These are phyloP conservation scores for Stegastes partitus DNA, from an alignment of 2,113 vertebrate species.

Conservation along the genomic window DNA sequence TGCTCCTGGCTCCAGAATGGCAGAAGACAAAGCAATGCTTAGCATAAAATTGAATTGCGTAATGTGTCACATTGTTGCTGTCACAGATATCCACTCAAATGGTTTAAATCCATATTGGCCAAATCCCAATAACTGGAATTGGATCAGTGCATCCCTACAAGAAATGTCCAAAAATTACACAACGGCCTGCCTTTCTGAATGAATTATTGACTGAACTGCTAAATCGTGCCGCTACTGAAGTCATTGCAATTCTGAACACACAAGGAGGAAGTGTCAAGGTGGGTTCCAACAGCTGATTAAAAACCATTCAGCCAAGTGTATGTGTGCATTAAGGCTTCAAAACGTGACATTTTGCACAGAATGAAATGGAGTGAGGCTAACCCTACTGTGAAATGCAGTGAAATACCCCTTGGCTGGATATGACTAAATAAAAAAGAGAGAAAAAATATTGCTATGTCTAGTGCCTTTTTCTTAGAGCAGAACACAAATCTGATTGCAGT, in stretches of 20 bases:
- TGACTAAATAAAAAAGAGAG: slow-evolving; percentile 26
- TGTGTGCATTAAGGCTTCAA: slow-evolving; percentile 24
- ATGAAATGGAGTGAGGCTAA: slow-evolving; percentile 59
- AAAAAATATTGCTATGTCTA: slow-evolving; percentile 1
- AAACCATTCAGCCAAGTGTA: slow-evolving; percentile 25
- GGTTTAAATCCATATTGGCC: slow-evolving; percentile 26
- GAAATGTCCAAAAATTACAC: slow-evolving; percentile 33
- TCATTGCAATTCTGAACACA: slow-evolving; percentile 48
- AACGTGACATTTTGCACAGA: slow-evolving; percentile 62
- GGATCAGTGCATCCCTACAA: slow-evolving; percentile 17
- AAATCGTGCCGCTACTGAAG: slow-evolving; percentile 20
- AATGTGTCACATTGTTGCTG: slow-evolving; percentile 22
- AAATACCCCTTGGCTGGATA: slow-evolving; percentile 24
- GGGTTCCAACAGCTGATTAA: slow-evolving; percentile 49
- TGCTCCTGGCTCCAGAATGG: slow-evolving; percentile 21
- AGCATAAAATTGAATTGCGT: slow-evolving; percentile 25
- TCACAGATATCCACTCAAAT: slow-evolving; percentile 31
- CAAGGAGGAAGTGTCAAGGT: slow-evolving; percentile 27
- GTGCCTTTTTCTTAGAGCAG: not conserved
- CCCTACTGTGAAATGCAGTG: slow-evolving; percentile 34
- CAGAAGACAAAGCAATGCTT: slow-evolving; percentile 40
- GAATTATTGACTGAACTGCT: slow-evolving; percentile 32
- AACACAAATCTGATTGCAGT: slow-evolving; percentile 16
- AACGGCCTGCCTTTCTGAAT: slow-evolving; percentile 7
- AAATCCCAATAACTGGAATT: slow-evolving; percentile 21